Evolutionary conservation across 2,113 vertebrate genomes (phyloP), one percentile per base, ranked within the genome.

Genomic region (Hypomesus transpacificus): DNA sequence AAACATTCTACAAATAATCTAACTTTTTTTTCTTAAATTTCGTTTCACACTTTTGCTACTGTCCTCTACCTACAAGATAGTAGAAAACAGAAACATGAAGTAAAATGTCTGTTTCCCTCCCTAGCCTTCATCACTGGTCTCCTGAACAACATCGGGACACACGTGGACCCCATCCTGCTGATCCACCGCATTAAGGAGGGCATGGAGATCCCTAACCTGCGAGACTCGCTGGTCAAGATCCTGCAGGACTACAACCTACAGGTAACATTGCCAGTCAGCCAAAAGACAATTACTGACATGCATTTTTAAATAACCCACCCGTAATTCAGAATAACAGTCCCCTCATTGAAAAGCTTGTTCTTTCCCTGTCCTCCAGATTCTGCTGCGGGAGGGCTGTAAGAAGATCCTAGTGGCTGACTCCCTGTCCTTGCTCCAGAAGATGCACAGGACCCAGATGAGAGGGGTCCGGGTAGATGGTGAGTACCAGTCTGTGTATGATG

Each of bases 221-320:
- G 97, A 88, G 97, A 99, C 77, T 99, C 96, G 0, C 88, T 99
- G 1, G 97, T 99, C 76, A 99, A 99, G 90, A 99, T 99, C 83
- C 92, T 99, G 56, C 97, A 99, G 56, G 97, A 99, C 88, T 99
- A 99, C 86, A 99, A 99, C 82, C 91, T 99, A 69, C 97, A 99
- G 90, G 97, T 98, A 46, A 46, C 39, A 46, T 46, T 69, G 84
- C 79, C 7, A 53, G 53, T 16, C 16, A 9, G 18, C 52, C 16
- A 1, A 14, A 2, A 7, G 18, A 39, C 3, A 4, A 18, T 21
- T 21, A 22, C 11, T 21, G 64, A 9, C 39, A 46, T 46, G 9
- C 21, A 4, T 66, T 50, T 13, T 69, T 54, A 24, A 68, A n/a
- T 52, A 28, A n/a, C 39, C 39, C 67, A 14, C 24, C 18, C 6